Conservation (phyloP, 1,140 invertebrate genomes). For the Brachionus manjavacas region DNA sequence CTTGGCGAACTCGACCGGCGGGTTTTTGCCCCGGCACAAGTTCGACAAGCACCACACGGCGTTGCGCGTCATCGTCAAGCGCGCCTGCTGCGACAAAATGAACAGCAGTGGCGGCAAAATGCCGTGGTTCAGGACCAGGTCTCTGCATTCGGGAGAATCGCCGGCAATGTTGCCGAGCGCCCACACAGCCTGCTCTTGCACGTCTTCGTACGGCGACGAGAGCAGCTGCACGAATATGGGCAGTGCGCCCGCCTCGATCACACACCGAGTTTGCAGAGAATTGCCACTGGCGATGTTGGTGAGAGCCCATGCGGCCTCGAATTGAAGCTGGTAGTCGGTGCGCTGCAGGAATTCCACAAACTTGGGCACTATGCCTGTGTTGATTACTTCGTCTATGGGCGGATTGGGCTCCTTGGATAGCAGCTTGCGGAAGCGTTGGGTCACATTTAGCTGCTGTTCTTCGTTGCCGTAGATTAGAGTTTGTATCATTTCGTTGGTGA, state of each 20-base stretch:
- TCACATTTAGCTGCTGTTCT: conserved; percentile 76
- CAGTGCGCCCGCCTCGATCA: conserved; percentile 87
- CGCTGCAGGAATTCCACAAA: conserved; percentile 89
- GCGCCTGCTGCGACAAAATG: conserved; percentile 72
- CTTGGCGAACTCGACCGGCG: conserved; percentile 84
- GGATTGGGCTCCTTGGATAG: conserved; percentile 92
- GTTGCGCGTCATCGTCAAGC: conserved; percentile 86
- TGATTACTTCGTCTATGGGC: conserved; percentile 96
- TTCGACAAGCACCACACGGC: conserved; percentile 97
- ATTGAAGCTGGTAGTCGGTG: conserved; percentile 75
- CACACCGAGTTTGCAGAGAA: conserved; percentile 81
- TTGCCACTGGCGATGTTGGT: conserved; percentile 97
- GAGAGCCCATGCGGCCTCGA: conserved; percentile 94
- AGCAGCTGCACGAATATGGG: conserved; percentile 82
- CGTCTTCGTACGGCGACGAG: conserved; percentile 77
- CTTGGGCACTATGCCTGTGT: conserved; percentile 86
- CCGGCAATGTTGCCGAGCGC: conserved; percentile 93
- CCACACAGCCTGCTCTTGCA: conserved; percentile 88
- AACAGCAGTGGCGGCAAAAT: conserved; percentile 80
- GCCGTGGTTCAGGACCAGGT: conserved; percentile 78
- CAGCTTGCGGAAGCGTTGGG: conserved; percentile 88
- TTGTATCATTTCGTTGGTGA: conserved; percentile 71
- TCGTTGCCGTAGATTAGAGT: conserved; percentile 75
- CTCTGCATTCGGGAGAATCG: conserved; percentile 83
- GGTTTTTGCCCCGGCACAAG: conserved; percentile 90